Percentiles rank a stretch among this genome's conserved stretches.
Evolutionary conservation across 2,113 vertebrate genomes (phyloP).

Genomic region (Cephalopterus ornatus): DNA sequence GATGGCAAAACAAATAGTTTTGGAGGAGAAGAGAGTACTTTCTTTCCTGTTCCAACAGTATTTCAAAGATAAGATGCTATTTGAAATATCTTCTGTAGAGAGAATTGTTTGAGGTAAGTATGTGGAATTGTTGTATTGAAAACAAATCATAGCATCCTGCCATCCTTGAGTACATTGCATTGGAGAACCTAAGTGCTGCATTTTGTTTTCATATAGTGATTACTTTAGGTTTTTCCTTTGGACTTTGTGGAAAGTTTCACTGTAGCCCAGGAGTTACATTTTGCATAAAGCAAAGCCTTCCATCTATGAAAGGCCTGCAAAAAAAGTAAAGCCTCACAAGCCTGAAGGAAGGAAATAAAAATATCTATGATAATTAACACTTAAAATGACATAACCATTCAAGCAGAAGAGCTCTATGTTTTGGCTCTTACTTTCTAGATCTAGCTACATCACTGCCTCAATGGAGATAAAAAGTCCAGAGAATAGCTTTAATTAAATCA

Average conservation of each 20-base stretch:
- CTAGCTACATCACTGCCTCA: not conserved
- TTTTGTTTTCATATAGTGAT: not conserved
- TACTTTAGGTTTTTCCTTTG: not conserved
- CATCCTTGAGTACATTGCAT: not conserved
- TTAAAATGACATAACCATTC: not conserved
- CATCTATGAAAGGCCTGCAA: not conserved
- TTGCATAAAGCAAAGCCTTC: rapidly evolving
- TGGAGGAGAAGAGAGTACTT: not conserved
- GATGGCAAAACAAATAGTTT: not conserved
- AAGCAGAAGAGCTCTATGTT: not conserved
- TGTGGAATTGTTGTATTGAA: not conserved
- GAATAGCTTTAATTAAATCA: not conserved
- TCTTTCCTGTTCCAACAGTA: not conserved
- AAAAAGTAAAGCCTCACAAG: not conserved
- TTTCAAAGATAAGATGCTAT: not conserved
- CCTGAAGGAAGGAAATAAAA: not conserved
- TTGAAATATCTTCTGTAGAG: not conserved
- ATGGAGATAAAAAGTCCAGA: not conserved
- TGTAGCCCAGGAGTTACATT: not conserved
- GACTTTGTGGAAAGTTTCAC: not conserved
- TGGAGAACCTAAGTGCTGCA: not conserved
- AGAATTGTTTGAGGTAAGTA: not conserved
- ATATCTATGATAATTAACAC: not conserved
- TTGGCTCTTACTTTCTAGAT: not conserved
- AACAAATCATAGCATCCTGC: not conserved